These are phyloP conservation scores for Diplogasteroides magnus DNA, from an alignment of 1,140 invertebrate genomes.

Conservation along the genomic window DNA sequence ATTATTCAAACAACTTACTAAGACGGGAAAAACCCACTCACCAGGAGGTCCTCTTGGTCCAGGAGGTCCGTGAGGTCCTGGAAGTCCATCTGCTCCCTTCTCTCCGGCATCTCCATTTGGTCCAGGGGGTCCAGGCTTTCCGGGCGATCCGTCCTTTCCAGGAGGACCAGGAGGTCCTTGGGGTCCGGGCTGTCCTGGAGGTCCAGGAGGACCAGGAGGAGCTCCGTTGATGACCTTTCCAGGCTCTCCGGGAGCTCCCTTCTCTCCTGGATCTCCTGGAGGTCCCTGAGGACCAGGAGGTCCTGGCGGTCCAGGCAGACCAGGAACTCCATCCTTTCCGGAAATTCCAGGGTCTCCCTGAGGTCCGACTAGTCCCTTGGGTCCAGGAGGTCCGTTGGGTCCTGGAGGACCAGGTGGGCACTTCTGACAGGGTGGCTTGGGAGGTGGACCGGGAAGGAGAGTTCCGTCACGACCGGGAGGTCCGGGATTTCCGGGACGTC, in stretches of 20 bases:
- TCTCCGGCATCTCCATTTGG: slow-evolving; percentile 35
- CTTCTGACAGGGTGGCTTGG: slow-evolving; percentile 55
- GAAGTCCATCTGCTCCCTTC: slow-evolving; percentile 44
- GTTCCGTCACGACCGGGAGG: slow-evolving; percentile 51
- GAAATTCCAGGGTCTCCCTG: slow-evolving; percentile 48
- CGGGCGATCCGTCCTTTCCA: slow-evolving; percentile 33
- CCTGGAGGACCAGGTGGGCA: slow-evolving; percentile 40
- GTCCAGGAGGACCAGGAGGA: slow-evolving; percentile 51
- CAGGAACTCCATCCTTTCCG: slow-evolving; percentile 50
- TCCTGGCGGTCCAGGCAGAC: slow-evolving; percentile 47
- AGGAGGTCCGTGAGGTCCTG: slow-evolving; percentile 48
- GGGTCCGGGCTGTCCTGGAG: slow-evolving; percentile 43
- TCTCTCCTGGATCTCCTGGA: slow-evolving; percentile 49
- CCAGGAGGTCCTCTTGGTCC: slow-evolving; percentile 45
- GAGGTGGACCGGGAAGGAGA: slow-evolving; percentile 51
- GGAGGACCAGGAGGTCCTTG: slow-evolving; percentile 42
- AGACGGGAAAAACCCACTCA: slow-evolving; percentile 39
- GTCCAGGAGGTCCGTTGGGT: slow-evolving; percentile 47
- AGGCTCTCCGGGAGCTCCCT: slow-evolving; percentile 49
- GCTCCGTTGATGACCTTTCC: slow-evolving; percentile 53
- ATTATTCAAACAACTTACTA: slow-evolving; percentile 15
- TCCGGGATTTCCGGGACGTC: slow-evolving; percentile 52
- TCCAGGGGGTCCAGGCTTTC: slow-evolving; percentile 39
- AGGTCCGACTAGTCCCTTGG: slow-evolving; percentile 50
- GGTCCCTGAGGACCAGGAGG: slow-evolving; percentile 52